These are phyloP conservation scores for Pogonus chalceus DNA, from an alignment of 1,140 invertebrate genomes.

Conservation along the genomic window DNA sequence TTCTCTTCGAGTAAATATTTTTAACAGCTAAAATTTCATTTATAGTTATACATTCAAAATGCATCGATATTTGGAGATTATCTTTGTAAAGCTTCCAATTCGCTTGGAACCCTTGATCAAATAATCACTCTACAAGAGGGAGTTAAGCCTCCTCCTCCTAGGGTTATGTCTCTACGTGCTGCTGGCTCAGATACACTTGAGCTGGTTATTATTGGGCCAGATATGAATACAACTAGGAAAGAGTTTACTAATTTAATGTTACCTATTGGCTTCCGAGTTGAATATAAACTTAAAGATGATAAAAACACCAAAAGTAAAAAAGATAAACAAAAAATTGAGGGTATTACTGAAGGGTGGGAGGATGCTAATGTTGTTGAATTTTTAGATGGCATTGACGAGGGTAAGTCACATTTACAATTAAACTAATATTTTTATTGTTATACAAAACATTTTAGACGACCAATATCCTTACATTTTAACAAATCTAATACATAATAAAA, in stretches of 20 bases:
- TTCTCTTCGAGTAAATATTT: too few species aligned
- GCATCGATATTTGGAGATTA: conserved; percentile 39
- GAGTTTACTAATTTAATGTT: neutral
- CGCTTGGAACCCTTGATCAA: conserved; percentile 37
- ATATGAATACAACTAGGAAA: neutral
- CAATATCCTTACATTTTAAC: neutral
- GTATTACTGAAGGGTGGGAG: neutral
- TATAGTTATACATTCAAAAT: conserved; percentile 35
- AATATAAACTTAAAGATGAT: neutral
- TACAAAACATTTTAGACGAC: neutral
- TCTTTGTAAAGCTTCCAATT: conserved; percentile 39
- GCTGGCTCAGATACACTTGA: neutral
- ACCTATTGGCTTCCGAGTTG: neutral
- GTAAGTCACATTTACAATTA: neutral
- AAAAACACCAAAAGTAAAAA: neutral
- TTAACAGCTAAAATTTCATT: too few species aligned
- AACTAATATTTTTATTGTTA: neutral
- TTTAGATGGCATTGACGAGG: neutral
- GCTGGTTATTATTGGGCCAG: neutral
- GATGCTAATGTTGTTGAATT: neutral
- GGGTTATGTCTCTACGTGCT: neutral
- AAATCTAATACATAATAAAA: neutral
- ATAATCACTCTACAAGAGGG: conserved; percentile 36
- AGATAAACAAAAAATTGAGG: neutral
- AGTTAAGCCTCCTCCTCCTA: conserved; percentile 36